Base-by-base conservation (phyloP, 2,113 vertebrate genomes). In the Oryzias woworae region DNA sequence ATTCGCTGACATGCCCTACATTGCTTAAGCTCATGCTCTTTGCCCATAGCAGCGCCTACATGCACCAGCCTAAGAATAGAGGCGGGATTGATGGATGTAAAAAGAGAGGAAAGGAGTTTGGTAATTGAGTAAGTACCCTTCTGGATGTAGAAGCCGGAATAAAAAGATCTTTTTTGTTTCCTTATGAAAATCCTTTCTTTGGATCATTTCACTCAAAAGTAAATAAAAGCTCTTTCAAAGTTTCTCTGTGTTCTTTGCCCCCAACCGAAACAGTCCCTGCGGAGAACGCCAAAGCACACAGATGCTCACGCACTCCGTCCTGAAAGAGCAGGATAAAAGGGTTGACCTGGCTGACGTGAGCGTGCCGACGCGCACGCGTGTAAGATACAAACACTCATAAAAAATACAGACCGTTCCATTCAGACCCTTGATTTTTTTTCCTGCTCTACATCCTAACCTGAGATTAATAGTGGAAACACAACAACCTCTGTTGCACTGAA, bases 181-280 rank as follows among this genome's bases (percentile, higher is more conserved):
- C 69, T 49, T 64, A 60, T 83, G 71, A 83, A 73, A 91, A 88
- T 85, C 59, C 86, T 89, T 85, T 88, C 74, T 81, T 64, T 63
- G 63, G 80, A 84, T 91, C 79, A 82, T 81, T 94, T 91, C 73
- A 85, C 82, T 92, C 82, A 84, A 86, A 87, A 90, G 90, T 92
- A 85, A 88, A 90, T 92, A 88, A 92, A 92, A 92, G 90, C 89
- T 83, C 85, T 80, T 83, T 85, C 69, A 90, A 93, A 80, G 69
- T 86, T 60, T 73, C 64, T 68, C 72, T 76, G 72, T 50, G 77
- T 76, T 85, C 79, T 85, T 89, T 84, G 75, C 77, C 80, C 83
- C 91, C 62, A 60, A 68, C 68, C 89, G 85, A 84, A 88, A 83
- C 68, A 83, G 71, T 91, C 87, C 90, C 90, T 22, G 50, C 28